phyloP scores from a whole-genome alignment of 2,113 vertebrate species.

The Otolemur garnettii region DNA sequence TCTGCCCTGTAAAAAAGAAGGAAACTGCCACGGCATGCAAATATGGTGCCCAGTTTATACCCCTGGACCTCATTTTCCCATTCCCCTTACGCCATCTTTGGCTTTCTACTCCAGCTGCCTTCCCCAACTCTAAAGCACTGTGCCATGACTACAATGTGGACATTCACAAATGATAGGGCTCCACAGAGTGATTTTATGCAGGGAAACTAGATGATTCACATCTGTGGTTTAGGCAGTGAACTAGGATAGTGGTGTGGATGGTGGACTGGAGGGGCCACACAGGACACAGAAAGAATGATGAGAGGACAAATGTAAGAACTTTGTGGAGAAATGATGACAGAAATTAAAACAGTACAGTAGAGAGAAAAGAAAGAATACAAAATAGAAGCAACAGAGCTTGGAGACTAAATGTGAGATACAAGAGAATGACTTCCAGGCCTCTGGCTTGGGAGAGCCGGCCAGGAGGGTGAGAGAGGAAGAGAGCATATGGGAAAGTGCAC shows the following conservation, averaged over 20 bases:
- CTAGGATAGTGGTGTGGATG: not conserved
- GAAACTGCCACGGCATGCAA: not conserved
- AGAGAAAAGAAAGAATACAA: not conserved
- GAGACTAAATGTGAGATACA: not conserved
- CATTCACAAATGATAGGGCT: not conserved
- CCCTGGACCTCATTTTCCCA: not conserved
- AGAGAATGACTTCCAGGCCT: not conserved
- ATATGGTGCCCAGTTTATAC: no score
- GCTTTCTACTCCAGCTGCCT: no score
- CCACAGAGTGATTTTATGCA: not conserved
- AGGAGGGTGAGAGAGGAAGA: not conserved
- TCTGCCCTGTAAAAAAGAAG: not conserved
- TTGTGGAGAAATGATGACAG: not conserved
- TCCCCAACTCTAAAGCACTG: not conserved
- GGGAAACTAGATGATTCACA: not conserved
- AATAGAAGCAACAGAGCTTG: not conserved
- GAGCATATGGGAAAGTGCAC: not conserved
- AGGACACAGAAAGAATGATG: not conserved
- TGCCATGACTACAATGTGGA: not conserved
- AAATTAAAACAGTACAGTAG: not conserved
- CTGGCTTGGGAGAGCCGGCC: not conserved
- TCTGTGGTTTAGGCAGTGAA: not conserved
- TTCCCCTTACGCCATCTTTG: not conserved
- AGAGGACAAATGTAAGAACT: accelerated
- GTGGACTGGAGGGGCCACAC: not conserved